Base-by-base conservation (phyloP, 92 coral and sea anemone species). In the Epizoanthus fatuus region DNA sequence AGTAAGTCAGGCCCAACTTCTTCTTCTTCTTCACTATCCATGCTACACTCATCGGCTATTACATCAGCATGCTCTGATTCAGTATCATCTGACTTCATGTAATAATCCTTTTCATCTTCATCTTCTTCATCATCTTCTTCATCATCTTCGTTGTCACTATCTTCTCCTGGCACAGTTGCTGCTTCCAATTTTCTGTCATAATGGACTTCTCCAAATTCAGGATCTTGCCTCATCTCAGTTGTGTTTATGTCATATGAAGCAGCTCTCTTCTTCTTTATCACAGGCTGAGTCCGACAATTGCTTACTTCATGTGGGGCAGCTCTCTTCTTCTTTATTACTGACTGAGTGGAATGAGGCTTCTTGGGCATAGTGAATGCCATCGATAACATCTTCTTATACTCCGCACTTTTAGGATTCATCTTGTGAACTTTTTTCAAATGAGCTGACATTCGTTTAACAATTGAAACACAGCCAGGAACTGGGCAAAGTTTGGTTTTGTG, bases 341-440 rank as follows among this genome's bases (percentile, higher is more conserved):
- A 42, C 52, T 72, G 49, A 16, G 60, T 45, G n/a, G 60, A 49
- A 7, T 49, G 29, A 72, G 65, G 80, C 80, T 74, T 74, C 25
- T 53, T 74, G 52, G 64, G 54, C 52, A 72, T 20, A 25, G 79
- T 42, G 54, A 53, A 72, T 72, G 63, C 54, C 44, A 17, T 72
- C 19, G 79, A 51, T 5, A 52, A 42, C 9, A n/a, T 29, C 47
- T 35, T 9, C 5, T 42, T 42, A 42, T 42, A 42, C 45, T 42
- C 45, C 45, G 4, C 5, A 42, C 5, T 42, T 42, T 35, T 67
- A 32, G 51, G 47, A 13, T 67, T 11, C n/a, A 71, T 55, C 11
- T 74, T 39, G 64, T 74, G 63, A 74, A 74, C 79, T 47, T 52
- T 52, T 74, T 52, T 22, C 78, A 72, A 72, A 49, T 49, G 78